Conservation (phyloP, 2,888 invertebrate species). For the Diogma glabrata region DNA sequence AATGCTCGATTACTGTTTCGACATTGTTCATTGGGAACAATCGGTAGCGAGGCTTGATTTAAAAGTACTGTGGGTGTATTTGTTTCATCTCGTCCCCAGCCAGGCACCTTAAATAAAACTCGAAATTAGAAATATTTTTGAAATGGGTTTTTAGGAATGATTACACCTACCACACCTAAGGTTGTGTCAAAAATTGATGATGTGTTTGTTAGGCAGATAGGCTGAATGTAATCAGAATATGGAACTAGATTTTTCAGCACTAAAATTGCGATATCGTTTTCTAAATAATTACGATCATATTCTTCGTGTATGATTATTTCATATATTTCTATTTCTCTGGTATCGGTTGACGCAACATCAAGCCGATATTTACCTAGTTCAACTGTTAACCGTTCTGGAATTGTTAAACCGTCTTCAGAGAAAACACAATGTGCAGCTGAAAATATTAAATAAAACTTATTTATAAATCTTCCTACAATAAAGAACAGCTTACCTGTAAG, state of each 20-base stretch:
- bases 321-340: constrained; percentile 18
- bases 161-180: not conserved
- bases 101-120: too few relatives aligned
- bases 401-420: constrained; percentile 22
- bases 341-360: constrained; percentile 26
- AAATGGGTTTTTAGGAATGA: too few relatives aligned
- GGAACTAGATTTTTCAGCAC: constrained; percentile 27
- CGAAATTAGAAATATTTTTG: too few relatives aligned
- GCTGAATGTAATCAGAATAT: constrained; percentile 29
- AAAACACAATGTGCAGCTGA: constrained; percentile 28
- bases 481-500: too few relatives aligned
- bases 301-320: constrained; percentile 13
- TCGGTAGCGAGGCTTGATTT: constrained; percentile 26
- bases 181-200: not conserved
- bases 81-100: constrained; percentile 33
- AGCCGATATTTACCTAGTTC: constrained; percentile 32
- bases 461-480: too few relatives aligned
- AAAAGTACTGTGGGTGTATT: constrained; percentile 17
- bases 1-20: constrained; percentile 19
- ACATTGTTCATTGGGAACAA: constrained; percentile 27
- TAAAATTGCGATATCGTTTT: constrained; percentile 31
- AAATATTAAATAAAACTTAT: too few relatives aligned
- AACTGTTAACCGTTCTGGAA: constrained; percentile 27
- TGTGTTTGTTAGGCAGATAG: constrained; percentile 27
- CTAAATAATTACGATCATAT: constrained; percentile 11